Evolutionary conservation across 2,888 invertebrate species (phyloP).

Genomic region (Lepidocyrtoides sp.): DNA sequence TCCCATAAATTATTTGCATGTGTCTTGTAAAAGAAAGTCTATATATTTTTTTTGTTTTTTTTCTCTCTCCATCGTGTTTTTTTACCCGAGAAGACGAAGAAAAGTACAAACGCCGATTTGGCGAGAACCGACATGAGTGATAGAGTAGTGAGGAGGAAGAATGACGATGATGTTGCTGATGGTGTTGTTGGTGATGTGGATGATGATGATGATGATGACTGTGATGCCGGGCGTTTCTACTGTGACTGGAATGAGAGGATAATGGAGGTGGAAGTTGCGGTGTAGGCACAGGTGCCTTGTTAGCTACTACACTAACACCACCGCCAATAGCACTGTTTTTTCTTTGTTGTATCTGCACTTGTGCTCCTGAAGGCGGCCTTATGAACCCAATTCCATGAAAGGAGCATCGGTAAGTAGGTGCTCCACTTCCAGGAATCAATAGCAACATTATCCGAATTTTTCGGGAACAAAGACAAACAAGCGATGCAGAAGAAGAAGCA

Average conservation of each 20-base stretch:
- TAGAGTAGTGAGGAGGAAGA: slow-evolving; percentile 42
- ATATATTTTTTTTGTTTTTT: not conserved
- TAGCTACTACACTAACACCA: not conserved
- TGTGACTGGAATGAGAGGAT: slow-evolving; percentile 1
- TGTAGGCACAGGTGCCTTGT: slow-evolving; percentile 38
- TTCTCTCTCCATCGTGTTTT: not conserved
- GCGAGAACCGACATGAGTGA: slow-evolving; percentile 70
- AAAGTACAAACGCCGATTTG: slow-evolving; percentile 58
- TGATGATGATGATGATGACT: slow-evolving; percentile 48
- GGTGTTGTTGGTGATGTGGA: slow-evolving; percentile 22
- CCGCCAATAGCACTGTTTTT: slow-evolving; percentile 44
- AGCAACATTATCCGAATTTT: slow-evolving; percentile 71
- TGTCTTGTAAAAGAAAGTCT: slow-evolving; percentile 4
- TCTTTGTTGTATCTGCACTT: slow-evolving; percentile 36
- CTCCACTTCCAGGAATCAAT: slow-evolving; percentile 78
- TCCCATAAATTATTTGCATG: slow-evolving; percentile 52
- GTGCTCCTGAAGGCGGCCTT: slow-evolving; percentile 55
- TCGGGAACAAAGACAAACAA: slow-evolving; percentile 41
- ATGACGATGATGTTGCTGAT: slow-evolving; percentile 16
- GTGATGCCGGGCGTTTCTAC: slow-evolving; percentile 37
- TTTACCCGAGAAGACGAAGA: slow-evolving; percentile 67
- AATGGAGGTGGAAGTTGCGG: slow-evolving; percentile 35
- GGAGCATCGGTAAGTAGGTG: slow-evolving; percentile 68
- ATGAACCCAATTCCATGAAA: slow-evolving; percentile 72
- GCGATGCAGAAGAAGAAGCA: not conserved